Evolutionary conservation across 2,888 invertebrate species (phyloP), one percentile per base, ranked within the genome.

Genomic region (Pogonocherus hispidulus): DNA sequence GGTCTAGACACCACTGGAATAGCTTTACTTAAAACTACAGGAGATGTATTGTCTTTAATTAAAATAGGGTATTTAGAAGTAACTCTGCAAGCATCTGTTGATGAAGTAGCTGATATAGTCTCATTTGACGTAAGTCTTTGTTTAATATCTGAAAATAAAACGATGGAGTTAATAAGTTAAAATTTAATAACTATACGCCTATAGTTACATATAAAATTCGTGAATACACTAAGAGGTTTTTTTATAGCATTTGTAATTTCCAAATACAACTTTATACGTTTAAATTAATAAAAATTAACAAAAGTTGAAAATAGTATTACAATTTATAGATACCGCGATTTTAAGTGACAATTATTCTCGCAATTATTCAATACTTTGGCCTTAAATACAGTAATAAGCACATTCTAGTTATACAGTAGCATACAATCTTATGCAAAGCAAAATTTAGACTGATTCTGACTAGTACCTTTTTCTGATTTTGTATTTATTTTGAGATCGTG

Each of bases 391-490:
- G n/a, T n/a, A n/a, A n/a, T n/a, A n/a, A n/a, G n/a, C n/a, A n/a
- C n/a, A n/a, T n/a, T n/a, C n/a, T n/a, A n/a, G n/a, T n/a, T n/a
- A n/a, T n/a, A n/a, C n/a, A 27, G 27, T 27, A 27, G 27, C 27
- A 27, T 27, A 27, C 27, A 3, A 27, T 27, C 27, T 5, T 27
- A 27, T 27, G 27, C 49, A 20, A 46, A 37, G 18, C n/a, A 60
- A 60, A 23, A 27, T 14, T 44, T 8, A 35, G 4, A 9, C 37
- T 19, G 6, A 6, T 18, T 37, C 32, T 63, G 44, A 55, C 14
- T 46, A 71, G 75, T 85, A 85, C 84, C 84, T 85, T 83, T 84
- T 80, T 82, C 84, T 83, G 82, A 75, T 76, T 80, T 82, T 80
- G 81, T 80, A 80, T 79, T 76, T 70, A 73, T 66, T 67, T 76